These are phyloP conservation scores for Chaenodraco wilsoni DNA, from an alignment of 2,797 vertebrate species.

Conservation along the genomic window DNA sequence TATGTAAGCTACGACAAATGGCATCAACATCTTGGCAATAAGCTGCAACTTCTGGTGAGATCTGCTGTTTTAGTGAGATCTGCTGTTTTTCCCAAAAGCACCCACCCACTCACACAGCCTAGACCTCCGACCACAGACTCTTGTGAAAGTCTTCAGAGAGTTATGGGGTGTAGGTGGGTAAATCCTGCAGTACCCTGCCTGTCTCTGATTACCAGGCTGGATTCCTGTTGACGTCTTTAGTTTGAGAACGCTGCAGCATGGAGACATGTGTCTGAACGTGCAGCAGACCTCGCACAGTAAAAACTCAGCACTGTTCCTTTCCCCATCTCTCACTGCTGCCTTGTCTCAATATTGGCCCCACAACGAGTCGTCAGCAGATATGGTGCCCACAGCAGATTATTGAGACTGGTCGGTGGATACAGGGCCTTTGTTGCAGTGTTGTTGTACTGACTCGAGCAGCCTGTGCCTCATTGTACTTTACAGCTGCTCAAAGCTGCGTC, in stretches of 20 bases:
- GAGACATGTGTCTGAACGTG: conserved; percentile 51
- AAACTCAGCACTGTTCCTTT: conserved; percentile 40
- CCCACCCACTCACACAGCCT: conserved; percentile 58
- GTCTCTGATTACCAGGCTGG: conserved; percentile 72
- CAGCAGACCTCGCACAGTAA: conserved; percentile 28
- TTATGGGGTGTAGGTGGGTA: conserved; percentile 77
- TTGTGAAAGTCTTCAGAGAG: conserved; percentile 78
- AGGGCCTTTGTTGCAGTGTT: conserved; percentile 79
- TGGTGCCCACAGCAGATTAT: conserved; percentile 78
- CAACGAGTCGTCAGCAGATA: conserved; percentile 80
- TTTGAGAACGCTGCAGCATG: conserved; percentile 44
- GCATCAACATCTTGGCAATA: conserved; percentile 53
- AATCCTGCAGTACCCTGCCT: conserved; percentile 73
- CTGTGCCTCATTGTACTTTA: conserved; percentile 70
- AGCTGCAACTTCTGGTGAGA: conserved; percentile 39
- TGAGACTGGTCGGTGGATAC: conserved; percentile 72
- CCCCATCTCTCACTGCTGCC: conserved; percentile 41
- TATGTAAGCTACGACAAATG: conserved; percentile 55
- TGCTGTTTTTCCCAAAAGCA: conserved; percentile 49
- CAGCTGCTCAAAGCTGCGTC: conserved; percentile 63
- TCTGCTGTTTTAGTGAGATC: conserved; percentile 43
- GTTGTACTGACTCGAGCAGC: conserved; percentile 73
- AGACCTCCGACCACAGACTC: conserved; percentile 74
- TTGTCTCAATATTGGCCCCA: conserved; percentile 54
- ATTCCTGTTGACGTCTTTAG: conserved; percentile 62